Evolutionary conservation across 2,797 vertebrate species (phyloP).

Genomic region (Ispidina picta): DNA sequence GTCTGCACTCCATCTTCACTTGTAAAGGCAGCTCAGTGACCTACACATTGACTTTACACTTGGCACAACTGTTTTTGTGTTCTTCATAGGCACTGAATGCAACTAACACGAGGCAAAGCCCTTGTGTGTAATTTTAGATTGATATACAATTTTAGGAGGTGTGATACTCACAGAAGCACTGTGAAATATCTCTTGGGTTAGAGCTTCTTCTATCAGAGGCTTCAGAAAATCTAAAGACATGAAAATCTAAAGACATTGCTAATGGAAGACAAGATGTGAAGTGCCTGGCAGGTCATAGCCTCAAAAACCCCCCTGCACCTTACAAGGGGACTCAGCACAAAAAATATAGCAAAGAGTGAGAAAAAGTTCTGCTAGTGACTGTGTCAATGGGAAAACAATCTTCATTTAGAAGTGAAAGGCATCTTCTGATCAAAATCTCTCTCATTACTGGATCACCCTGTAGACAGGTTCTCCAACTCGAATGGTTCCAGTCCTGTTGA

Average conservation of each 20-base stretch:
- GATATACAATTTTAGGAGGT: not conserved
- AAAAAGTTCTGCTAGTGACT: not conserved
- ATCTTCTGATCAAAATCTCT: not conserved
- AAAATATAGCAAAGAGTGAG: not conserved
- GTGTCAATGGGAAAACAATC: not conserved
- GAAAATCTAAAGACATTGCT: not conserved
- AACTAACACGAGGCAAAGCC: not conserved
- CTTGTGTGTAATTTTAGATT: not conserved
- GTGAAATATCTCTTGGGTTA: not conserved
- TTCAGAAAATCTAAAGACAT: not conserved
- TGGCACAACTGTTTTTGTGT: not conserved
- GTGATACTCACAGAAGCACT: not conserved
- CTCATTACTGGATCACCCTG: slow-evolving; percentile 72
- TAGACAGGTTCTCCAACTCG: slow-evolving; percentile 90
- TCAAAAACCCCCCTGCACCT: not conserved
- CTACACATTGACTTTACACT: not conserved
- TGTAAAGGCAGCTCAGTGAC: not conserved
- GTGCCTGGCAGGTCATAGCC: not conserved
- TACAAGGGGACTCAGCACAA: not conserved
- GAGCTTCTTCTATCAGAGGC: not conserved
- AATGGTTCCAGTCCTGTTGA: slow-evolving; percentile 85
- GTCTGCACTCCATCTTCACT: not conserved
- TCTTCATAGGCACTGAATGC: not conserved
- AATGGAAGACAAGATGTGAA: not conserved
- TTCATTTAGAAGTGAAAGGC: not conserved